Base-by-base conservation (phyloP, 1,140 invertebrate species). In the Hetaerina americana region DNA sequence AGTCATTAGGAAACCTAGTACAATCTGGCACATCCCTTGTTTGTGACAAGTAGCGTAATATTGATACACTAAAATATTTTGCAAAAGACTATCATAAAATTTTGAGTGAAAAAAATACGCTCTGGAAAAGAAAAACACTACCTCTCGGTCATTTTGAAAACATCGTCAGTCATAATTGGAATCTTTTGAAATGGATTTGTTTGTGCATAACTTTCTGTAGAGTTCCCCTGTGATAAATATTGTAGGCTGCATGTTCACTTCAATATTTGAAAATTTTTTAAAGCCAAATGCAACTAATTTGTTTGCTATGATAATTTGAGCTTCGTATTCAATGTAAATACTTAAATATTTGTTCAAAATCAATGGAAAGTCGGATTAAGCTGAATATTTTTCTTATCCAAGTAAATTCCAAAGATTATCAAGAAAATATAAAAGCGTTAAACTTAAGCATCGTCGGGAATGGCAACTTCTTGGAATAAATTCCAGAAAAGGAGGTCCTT, bases 121-220 rank as follows among this genome's bases (percentile, higher is more conserved):
- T 57, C 29, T 75, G 18, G 15, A 67, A 24, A 1, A 57, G 24
- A n/a, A 0, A 69, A 8, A 18, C 26, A 25, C 5, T 24, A 92
- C 92, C 92, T 95, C 84, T 95, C 93, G 27, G 86, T 87, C 28
- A 95, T 80, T 74, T 86, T 84, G 78, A 92, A 92, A 73, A 88
- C 90, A 79, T 90, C 85, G 77, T 95, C 87, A 75, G 90, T 87
- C 72, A 95, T 90, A 25, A 88, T 88, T 70, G 93, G 93, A 5
- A 95, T 88, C 79, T 86, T 88, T 77, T 89, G 81, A 75, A 94
- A 89, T 66, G 87, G 87, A 81, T 92, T 92, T 5, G 94, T 82
- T 74, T 87, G 86, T 70, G 85, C 81, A 80, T 83, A 95, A 75
- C 92, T 88, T 5, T 88, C 81, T 25, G 82, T 82, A 66, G 86